A percentile compares a stretch with the other conserved stretches of the same genome.
These are phyloP conservation scores for Drosophila pachea DNA, from an alignment of 1,140 invertebrate species.

Conservation along the genomic window DNA sequence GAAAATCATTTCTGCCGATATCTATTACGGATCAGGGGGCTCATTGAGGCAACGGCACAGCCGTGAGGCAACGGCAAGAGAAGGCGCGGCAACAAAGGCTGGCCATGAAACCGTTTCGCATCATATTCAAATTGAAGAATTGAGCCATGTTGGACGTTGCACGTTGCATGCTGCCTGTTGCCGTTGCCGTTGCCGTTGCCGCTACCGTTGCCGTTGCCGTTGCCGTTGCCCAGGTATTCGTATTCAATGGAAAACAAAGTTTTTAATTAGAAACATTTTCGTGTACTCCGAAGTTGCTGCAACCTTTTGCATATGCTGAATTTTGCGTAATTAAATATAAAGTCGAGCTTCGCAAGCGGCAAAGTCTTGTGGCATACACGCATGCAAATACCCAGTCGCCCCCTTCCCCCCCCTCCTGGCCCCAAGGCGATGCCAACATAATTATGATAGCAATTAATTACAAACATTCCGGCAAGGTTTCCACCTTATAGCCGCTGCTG, in stretches of 20 bases:
- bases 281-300: slow-evolving; percentile 31
- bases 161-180: neutral
- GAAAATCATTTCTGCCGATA: no score
- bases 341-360: slow-evolving; percentile 20
- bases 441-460: slow-evolving; percentile 68
- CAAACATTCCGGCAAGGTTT: slow-evolving; percentile 50
- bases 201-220: no score
- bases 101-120: slow-evolving; percentile 2
- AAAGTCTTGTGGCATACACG: slow-evolving; percentile 32
- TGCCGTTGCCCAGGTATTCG: no score
- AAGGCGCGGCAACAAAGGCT: slow-evolving; percentile 4
- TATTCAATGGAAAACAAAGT: slow-evolving; percentile 1
- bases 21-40: neutral
- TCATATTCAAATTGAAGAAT: slow-evolving; percentile 29
- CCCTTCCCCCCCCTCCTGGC: neutral
- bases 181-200: no score
- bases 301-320: slow-evolving; percentile 27
- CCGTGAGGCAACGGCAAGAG: neutral
- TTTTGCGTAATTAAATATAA: slow-evolving; percentile 39
- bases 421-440: slow-evolving; percentile 33
- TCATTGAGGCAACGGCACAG: no score
- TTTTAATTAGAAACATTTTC: slow-evolving; percentile 54
- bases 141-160: neutral
- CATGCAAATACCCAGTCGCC: neutral
- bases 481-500: slow-evolving; percentile 26